Conservation (phyloP, 2,888 invertebrate genomes). For the Drosophila limbata region DNA sequence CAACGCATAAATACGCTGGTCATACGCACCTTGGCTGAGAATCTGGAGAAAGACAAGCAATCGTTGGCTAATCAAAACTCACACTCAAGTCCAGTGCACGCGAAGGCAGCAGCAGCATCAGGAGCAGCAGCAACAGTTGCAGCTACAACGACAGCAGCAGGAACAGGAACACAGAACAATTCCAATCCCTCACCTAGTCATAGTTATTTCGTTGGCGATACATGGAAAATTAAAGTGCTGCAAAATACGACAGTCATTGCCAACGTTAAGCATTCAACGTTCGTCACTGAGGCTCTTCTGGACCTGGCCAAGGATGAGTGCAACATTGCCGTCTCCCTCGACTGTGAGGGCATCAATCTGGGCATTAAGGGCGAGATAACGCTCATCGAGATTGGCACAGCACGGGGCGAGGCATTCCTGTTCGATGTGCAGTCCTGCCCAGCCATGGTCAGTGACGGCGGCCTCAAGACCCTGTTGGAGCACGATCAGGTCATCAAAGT, state of each 20-base stretch:
- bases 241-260: conserved; percentile 93
- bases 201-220: conserved; percentile 88
- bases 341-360: conserved; percentile 97
- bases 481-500: conserved; percentile 93
- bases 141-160: conserved; percentile 53
- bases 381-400: conserved; percentile 93
- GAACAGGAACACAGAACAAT: conserved; percentile 54
- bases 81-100: conserved; percentile 82
- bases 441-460: conserved; percentile 91
- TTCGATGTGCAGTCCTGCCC: conserved; percentile 95
- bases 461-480: conserved; percentile 92
- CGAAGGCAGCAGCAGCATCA: conserved; percentile 24
- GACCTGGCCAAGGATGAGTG: conserved; percentile 85
- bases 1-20: conserved; percentile 95
- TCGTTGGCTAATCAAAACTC: conserved; percentile 81
- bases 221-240: conserved; percentile 92
- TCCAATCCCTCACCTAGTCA: conserved; percentile 82
- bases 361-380: conserved; percentile 95
- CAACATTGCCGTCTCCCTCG: conserved; percentile 91
- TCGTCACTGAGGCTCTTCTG: conserved; percentile 91
- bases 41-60: conserved; percentile 87
- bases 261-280: conserved; percentile 91
- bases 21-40: conserved; percentile 95
- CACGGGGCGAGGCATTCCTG: conserved; percentile 93
- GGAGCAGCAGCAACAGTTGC: conserved; percentile 82